phyloP scores from a whole-genome alignment of 2,888 invertebrate species.

The Cerastis leucographa region DNA sequence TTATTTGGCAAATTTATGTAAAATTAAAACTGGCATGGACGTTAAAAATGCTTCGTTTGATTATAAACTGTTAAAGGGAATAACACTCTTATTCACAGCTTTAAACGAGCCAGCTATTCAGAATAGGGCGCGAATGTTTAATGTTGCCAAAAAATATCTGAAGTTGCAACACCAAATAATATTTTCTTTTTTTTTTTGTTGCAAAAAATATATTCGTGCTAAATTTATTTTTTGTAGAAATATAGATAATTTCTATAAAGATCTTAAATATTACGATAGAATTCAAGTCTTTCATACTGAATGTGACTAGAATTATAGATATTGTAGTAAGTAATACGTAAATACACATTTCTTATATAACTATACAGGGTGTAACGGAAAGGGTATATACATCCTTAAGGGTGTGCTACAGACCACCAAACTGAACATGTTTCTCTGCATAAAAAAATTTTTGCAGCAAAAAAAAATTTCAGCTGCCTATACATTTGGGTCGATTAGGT shows the following conservation, averaged over 20 bases:
- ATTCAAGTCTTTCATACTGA: constrained; percentile 58
- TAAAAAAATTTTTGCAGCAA: too few relatives aligned
- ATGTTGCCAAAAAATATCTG: neutral
- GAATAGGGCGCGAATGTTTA: neutral
- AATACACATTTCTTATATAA: constrained; percentile 33
- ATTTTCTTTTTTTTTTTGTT: neutral
- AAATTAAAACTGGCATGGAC: neutral
- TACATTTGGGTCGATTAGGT: too few relatives aligned
- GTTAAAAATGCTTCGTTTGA: neutral
- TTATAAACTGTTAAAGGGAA: neutral
- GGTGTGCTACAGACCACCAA: too few relatives aligned
- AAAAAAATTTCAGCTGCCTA: too few relatives aligned
- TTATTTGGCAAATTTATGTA: neutral
- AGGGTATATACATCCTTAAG: too few relatives aligned
- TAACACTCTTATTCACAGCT: neutral
- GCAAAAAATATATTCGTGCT: neutral
- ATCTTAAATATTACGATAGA: constrained; percentile 49
- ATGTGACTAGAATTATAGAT: constrained; percentile 65
- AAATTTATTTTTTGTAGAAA: constrained; percentile 32
- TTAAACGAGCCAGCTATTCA: neutral
- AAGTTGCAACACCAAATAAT: neutral
- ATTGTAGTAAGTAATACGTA: constrained; percentile 4
- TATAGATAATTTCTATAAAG: constrained; percentile 34
- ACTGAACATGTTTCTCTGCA: too few relatives aligned
- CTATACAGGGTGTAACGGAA: too few relatives aligned